These are phyloP conservation scores for Sceloporus undulatus DNA, from an alignment of 2,113 vertebrate genomes.

Conservation along the genomic window DNA sequence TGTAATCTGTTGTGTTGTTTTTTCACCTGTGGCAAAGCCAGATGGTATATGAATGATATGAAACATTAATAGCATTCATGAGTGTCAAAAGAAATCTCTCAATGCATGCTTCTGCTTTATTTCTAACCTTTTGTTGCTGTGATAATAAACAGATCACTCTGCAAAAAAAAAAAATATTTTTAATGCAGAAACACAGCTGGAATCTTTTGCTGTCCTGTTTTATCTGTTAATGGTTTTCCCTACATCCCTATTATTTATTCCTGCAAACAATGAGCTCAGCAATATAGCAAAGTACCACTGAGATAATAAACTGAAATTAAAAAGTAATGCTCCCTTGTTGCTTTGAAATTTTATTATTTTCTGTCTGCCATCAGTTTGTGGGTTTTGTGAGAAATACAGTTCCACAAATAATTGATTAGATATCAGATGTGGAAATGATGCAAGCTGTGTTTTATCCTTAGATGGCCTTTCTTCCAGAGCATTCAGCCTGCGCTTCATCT, in stretches of 20 bases:
- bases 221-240: neutral
- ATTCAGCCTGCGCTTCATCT: neutral
- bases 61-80: neutral
- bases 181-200: conserved; percentile 3
- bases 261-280: conserved; percentile 7
- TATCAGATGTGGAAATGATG: neutral
- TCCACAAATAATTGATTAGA: neutral
- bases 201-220: neutral
- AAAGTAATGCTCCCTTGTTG: neutral
- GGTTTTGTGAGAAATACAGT: neutral
- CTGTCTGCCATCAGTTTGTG: neutral
- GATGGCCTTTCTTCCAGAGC: neutral
- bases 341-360: neutral
- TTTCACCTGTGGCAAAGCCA: neutral
- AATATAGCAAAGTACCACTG: neutral
- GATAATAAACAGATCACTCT: neutral
- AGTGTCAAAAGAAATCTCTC: conserved; percentile 1
- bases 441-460: neutral
- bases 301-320: neutral
- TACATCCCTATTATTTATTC: neutral
- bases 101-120: neutral
- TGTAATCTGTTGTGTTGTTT: neutral
- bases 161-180: neutral
- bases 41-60: neutral
- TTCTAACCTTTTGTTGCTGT: neutral